Evolutionary conservation across 30 jellyfish, hydroid and myxozoan genomes (phyloP).

Genomic region (Nemopilema nomurai): DNA sequence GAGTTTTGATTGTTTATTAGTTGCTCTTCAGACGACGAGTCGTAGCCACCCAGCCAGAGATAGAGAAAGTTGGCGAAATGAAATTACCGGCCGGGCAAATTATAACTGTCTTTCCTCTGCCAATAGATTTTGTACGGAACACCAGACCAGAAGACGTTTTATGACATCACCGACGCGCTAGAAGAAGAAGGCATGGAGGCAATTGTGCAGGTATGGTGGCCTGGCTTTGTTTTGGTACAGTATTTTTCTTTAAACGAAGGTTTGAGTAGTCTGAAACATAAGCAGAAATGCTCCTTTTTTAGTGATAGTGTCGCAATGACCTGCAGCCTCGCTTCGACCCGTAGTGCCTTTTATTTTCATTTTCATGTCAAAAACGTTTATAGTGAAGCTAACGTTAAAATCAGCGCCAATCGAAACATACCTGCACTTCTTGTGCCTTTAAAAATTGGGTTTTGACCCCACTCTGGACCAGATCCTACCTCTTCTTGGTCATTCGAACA

Average conservation of each 20-base stretch:
- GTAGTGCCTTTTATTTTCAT: background rate
- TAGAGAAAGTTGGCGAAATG: background rate
- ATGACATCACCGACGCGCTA: constrained; percentile 90
- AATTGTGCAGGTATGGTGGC: constrained; percentile 63
- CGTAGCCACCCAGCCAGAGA: background rate
- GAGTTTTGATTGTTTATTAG: background rate
- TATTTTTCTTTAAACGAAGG: background rate
- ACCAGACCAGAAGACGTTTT: constrained; percentile 95
- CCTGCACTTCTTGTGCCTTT: too few species aligned
- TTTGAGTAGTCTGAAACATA: too few species aligned
- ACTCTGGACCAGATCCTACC: too few species aligned
- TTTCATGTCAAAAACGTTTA: background rate
- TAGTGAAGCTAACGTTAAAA: background rate
- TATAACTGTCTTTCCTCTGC: background rate
- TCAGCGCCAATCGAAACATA: too few species aligned
- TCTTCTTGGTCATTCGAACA: background rate
- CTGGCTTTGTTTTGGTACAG: background rate
- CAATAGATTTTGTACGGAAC: constrained; percentile 86
- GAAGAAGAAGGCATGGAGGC: constrained; percentile 93
- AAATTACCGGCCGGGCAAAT: background rate
- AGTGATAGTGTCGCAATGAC: too few species aligned
- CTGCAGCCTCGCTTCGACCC: background rate
- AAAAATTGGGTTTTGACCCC: background rate
- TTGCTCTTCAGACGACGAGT: background rate
- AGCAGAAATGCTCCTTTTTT: too few species aligned